Evolutionary conservation across 2,888 invertebrate species (phyloP).

Genomic region (Scrobipalpa costella): DNA sequence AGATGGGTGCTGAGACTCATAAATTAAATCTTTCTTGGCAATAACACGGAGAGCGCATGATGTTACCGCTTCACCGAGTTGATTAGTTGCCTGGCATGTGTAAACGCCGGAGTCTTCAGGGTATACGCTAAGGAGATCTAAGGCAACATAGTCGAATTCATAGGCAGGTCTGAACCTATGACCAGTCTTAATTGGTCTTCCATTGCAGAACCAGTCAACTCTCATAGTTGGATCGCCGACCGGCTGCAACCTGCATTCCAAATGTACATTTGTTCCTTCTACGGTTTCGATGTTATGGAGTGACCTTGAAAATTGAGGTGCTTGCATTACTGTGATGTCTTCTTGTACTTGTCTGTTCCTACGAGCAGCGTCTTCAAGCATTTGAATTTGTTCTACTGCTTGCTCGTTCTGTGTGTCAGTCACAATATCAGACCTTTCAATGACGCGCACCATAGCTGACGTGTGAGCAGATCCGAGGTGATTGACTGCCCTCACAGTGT

Average conservation of each 20-base stretch:
- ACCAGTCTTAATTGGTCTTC: constrained; percentile 94
- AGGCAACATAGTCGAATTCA: constrained; percentile 98
- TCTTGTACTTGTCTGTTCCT: constrained; percentile 87
- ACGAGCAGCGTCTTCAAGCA: constrained; percentile 90
- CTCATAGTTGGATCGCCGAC: constrained; percentile 95
- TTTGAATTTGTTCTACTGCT: constrained; percentile 94
- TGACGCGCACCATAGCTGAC: constrained; percentile 93
- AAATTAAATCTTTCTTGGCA: constrained; percentile 92
- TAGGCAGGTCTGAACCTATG: constrained; percentile 97
- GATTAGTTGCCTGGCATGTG: constrained; percentile 96
- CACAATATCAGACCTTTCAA: constrained; percentile 89
- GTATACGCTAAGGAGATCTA: constrained; percentile 97
- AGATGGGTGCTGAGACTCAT: constrained; percentile 95
- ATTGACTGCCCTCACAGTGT: constrained; percentile 96
- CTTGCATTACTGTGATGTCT: constrained; percentile 91
- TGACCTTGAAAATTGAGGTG: constrained; percentile 93
- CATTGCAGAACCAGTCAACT: constrained; percentile 98
- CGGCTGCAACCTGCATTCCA: constrained; percentile 95
- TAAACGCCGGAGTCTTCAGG: constrained; percentile 99
- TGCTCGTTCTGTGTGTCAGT: constrained; percentile 96
- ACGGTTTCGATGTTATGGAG: constrained; percentile 94
- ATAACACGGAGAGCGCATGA: constrained; percentile 94
- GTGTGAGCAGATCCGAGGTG: constrained; percentile 96
- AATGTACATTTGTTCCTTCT: constrained; percentile 94
- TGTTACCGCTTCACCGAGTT: constrained; percentile 96